Evolutionary conservation across 2,888 invertebrate species (phyloP), one percentile per base, ranked within the genome.

Genomic region (Strigamia transsilvanica): DNA sequence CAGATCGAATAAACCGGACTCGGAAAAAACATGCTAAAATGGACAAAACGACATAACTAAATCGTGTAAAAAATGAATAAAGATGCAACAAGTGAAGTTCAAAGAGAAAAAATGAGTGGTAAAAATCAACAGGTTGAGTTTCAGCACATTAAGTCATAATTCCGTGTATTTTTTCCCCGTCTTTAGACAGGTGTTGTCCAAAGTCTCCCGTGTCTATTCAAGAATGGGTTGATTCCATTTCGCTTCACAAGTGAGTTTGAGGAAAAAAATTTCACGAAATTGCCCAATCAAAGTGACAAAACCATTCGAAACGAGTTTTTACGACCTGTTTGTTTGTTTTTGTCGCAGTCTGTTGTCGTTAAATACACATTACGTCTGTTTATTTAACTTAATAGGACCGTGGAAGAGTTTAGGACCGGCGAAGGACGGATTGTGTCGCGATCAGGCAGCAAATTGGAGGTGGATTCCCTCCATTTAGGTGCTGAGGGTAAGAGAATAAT

Each of bases 201-300:
- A 92, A 91, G 86, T 92, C 92, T 84, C 91, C 92, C 80, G 89
- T 90, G 83, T 90, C 90, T 38, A 92, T 94, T 81, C 93, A 94
- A 86, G 92, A 93, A 89, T 94, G 93, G 93, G 90, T 93, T 84
- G 93, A 93, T 86, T 92, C 93, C 9, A 82, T 82, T 42, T 32
- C 32, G 27, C n/a, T 78, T 38, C 32, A 32, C 12, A 78, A 78
- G 34, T 32, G 78, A 78, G 78, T 38, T n/a, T n/a, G 78, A 27
- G 78, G 12, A 23, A 78, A 38, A 27, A 78, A 38, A 27, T 23
- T 78, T 23, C 10, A 15, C 3, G 3, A 21, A 21, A 18, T 61
- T 61, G 61, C 61, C n/a, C 61, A 61, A 61, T 61, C 23, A 5
- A 61, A 61, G 23, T 61, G 61, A 61, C 61, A 61, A 61, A 61